phyloP scores from a whole-genome alignment of 64 coral and sea anemone genomes.

The Acropora tenuis region DNA sequence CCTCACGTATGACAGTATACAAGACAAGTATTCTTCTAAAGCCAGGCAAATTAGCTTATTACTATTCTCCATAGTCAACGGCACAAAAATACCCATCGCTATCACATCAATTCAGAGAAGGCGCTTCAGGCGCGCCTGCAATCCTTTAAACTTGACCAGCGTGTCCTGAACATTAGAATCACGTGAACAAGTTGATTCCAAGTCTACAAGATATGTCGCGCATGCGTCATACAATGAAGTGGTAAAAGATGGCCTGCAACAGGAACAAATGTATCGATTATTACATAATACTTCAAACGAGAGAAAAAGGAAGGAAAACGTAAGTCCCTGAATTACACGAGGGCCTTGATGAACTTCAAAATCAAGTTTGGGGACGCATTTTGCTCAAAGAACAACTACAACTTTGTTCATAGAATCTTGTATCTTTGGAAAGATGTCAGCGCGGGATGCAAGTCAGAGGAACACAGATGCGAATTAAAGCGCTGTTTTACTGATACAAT shows the following conservation, averaged over 20 bases:
- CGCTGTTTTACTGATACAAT: no score
- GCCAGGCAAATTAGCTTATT: not conserved
- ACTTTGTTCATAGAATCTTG: no score
- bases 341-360: no score
- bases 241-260: constrained; percentile 78
- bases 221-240: constrained; percentile 96
- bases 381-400: no score
- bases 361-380: no score
- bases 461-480: no score
- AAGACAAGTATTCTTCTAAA: no score
- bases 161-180: constrained; percentile 80
- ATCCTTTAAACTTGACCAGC: constrained; percentile 83
- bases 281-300: not conserved
- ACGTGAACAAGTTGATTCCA: constrained; percentile 94
- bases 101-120: not conserved
- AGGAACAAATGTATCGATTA: not conserved
- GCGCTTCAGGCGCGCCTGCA: constrained; percentile 85
- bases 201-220: constrained; percentile 94
- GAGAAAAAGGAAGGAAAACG: not conserved
- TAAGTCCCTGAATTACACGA: no score
- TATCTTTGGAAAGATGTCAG: no score
- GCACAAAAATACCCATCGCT: not conserved
- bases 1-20: no score
- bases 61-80: not conserved
- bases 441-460: no score